Evolutionary conservation across 2,888 invertebrate genomes (phyloP).

Genomic region (Spicauda simplicius): DNA sequence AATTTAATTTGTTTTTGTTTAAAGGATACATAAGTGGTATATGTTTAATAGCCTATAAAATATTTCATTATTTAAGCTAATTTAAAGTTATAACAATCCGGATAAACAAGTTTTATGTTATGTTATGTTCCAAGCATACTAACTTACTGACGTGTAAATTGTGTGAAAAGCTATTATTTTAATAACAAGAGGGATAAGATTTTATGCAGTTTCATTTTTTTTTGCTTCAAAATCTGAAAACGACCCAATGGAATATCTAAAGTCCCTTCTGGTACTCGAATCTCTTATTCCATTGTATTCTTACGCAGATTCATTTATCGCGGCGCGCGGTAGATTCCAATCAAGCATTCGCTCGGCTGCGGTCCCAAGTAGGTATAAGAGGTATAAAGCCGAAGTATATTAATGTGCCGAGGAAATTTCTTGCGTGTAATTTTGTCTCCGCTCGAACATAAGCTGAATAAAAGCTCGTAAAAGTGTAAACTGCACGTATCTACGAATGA

Average conservation of each 20-base stretch:
- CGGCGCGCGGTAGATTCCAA: slow-evolving; percentile 73
- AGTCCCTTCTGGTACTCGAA: slow-evolving; percentile 28
- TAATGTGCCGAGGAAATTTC: neutral
- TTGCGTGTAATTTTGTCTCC: neutral
- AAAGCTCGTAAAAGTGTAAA: neutral
- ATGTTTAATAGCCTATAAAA: too few species aligned
- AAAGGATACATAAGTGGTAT: neutral
- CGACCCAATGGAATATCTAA: neutral
- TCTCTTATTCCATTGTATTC: slow-evolving; percentile 26
- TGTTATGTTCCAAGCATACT: too few species aligned
- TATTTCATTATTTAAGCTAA: too few species aligned
- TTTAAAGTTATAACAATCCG: too few species aligned
- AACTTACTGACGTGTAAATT: too few species aligned
- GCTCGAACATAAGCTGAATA: neutral
- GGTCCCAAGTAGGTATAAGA: neutral
- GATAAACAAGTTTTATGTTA: too few species aligned
- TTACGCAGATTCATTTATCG: slow-evolving; percentile 62
- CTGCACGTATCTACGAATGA: too few species aligned
- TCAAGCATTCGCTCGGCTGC: slow-evolving; percentile 57
- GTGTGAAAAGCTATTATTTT: too few species aligned
- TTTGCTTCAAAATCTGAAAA: too few species aligned
- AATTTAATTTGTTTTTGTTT: neutral
- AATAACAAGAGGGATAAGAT: too few species aligned
- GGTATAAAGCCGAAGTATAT: slow-evolving; percentile 44
- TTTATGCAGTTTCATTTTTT: too few species aligned